Evolutionary conservation across 1,140 invertebrate species (phyloP), one percentile per base, ranked within the genome.

Genomic region (Solenopsis fugax): DNA sequence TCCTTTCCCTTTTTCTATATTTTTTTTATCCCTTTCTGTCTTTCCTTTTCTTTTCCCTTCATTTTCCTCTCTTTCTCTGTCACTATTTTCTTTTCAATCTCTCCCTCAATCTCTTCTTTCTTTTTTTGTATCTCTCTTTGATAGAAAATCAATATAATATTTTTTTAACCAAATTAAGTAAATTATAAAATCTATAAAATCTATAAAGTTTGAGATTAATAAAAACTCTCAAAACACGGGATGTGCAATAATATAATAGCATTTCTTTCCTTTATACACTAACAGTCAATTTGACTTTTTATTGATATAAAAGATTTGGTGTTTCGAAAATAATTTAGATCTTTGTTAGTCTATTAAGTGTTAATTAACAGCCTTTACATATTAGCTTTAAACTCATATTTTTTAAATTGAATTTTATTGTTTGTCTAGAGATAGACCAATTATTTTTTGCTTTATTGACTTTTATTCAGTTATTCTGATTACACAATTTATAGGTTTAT

Each of bases 401-500:
- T 34, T 37, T 1, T 4, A 10, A n/a, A 65, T 65, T 65, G 3
- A n/a, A 65, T 65, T 65, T 24, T 62, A 62, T 65, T 16, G 2
- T n/a, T 65, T 65, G 18, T n/a, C 4, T n/a, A 37, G 16, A 34
- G 29, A 62, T 16, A 6, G 34, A 13, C 1, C 7, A 37, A 41
- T 45, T 67, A 21, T 13, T 67, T 21, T 21, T 6, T 67, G 1
- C 16, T 67, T 21, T 4, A 37, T 67, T 29, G 10, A 73, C 16
- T 29, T 29, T 54, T 4, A 52, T 73, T 54, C 2, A 10, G 13
- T 34, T 13, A 41, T 13, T 48, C 18, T 16, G 12, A 52, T 10
- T 45, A 56, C 21, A 58, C 12, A 41, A 60, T 67, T 65, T 58
- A 62, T 78, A 96, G 95, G 95, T 84, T 86, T 95, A 45, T 91